These are phyloP conservation scores for Aphodius sticticus DNA, from an alignment of 2,888 invertebrate species.

Conservation along the genomic window DNA sequence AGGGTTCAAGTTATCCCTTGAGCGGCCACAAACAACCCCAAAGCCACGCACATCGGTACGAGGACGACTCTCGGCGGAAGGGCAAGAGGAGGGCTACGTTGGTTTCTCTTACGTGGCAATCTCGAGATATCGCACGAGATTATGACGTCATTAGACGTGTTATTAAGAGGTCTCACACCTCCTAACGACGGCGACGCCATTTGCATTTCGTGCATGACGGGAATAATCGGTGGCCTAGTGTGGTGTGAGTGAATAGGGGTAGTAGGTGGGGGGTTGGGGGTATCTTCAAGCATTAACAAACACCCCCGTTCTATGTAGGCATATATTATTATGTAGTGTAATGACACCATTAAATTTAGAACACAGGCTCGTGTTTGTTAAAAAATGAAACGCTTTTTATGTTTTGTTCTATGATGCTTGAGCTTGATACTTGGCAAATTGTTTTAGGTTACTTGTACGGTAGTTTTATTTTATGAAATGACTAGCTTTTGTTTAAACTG, in stretches of 20 bases:
- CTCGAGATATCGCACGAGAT: conserved; percentile 52
- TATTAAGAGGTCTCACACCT: conserved; percentile 52
- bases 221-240: background rate
- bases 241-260: background rate
- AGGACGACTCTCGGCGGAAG: background rate
- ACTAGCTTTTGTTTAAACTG: no score
- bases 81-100: background rate
- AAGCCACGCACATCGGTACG: background rate
- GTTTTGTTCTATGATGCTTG: no score
- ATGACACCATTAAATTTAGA: no score
- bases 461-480: no score
- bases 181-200: conserved; percentile 46
- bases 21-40: background rate
- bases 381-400: no score
- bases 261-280: background rate
- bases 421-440: no score
- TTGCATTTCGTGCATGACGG: conserved; percentile 46
- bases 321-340: no score
- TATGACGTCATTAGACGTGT: conserved; percentile 52
- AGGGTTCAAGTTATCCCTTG: background rate
- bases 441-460: no score
- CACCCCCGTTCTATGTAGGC: no score
- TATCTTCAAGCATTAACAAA: background rate
- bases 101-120: conserved; percentile 22
- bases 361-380: no score